Base-by-base conservation (phyloP, 1,140 invertebrate species). In the Atta colombica region DNA sequence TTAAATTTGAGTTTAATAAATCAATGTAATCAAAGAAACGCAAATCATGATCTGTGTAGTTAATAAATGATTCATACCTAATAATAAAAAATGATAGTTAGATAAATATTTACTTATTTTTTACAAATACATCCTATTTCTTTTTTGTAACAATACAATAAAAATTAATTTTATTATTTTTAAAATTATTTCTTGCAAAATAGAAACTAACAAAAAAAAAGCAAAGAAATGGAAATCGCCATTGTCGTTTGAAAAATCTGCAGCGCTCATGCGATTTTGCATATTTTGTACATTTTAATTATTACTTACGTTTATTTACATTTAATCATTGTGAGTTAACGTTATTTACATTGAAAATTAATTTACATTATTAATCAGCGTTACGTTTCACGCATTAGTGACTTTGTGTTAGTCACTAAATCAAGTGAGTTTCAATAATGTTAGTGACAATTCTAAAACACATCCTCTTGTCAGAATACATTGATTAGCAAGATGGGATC, bases 311-410 rank as follows among this genome's bases (percentile, higher is more conserved):
- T 80, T 86, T 86, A 85, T 66, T 80, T 35, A 80, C 16, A 65
- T 28, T 60, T 28, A 63, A 87, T 68, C 55, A 55, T 81, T 28
- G 45, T 84, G 51, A 77, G 49, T 87, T 90, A 85, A 55, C 49
- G 39, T 90, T 90, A 90, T 55, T 90, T 81, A 90, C 88, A 58
- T 61, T 63, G 45, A 72, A 55, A 3, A n/a, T 90, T 90, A 90
- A 49, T 45, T 74, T 49, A 90, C 86, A 21, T 75, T 6, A 75
- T 90, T 90, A 90, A 55, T 80, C 81, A 0, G 61, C 80, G 39
- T 81, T 81, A 81, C 65, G 28, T 80, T 68, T 80, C 77, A 90
- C 77, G 74, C 89, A 21, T 90, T 88, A 90, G 60, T 77, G 14
- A 51, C 81, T 55, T 58, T 71, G 1, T 35, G 77, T 90, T 90